Evolutionary conservation across 1,140 invertebrate species (phyloP), one percentile per base, ranked within the genome.

Genomic region (Meloidogyne exigua): DNA sequence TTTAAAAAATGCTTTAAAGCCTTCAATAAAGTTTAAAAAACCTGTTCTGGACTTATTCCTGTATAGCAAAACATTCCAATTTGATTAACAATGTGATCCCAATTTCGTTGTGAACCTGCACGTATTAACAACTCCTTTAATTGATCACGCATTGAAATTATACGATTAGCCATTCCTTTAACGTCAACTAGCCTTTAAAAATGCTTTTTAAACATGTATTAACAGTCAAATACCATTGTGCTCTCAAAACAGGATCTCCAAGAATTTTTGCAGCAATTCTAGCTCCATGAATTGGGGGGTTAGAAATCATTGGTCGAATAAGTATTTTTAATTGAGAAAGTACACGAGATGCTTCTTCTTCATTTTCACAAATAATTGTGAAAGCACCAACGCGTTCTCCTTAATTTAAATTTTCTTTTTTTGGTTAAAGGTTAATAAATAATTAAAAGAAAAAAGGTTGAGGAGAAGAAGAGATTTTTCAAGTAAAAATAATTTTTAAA

Each of bases 61-160:
- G 96, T 98, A 88, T 92, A 99, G 88, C 96, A 99, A 90, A 99
- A 99, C 96, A 99, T 99, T 87, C 96, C 96, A 88, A 99, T 99
- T 90, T 99, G 96, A 88, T 99, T 92, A 66, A 94, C 96, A 87
- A 99, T 97, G 88, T 99, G 96, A 42, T 92, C 89, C 96, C 96
- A 99, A 85, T 94, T 91, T 25, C 89, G 91, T 26, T 89, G 89
- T 65, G 94, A 97, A 57, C 96, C 96, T 84, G 93, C 92, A 76
- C 93, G 92, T 66, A 91, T 91, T 63, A 99, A 90, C 87, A 93
- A 92, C 0, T 92, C 90, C 62, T 91, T 90, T 2, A 99, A 89
- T 82, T 92, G 89, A 21, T 89, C 89, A 75, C 96, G 91, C 89
- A 98, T 94, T 18, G 90, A 90, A 84, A 98, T 98, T 83, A 99